Evolutionary conservation across 2,113 vertebrate genomes (phyloP).

Genomic region (Bubalus kerabau): DNA sequence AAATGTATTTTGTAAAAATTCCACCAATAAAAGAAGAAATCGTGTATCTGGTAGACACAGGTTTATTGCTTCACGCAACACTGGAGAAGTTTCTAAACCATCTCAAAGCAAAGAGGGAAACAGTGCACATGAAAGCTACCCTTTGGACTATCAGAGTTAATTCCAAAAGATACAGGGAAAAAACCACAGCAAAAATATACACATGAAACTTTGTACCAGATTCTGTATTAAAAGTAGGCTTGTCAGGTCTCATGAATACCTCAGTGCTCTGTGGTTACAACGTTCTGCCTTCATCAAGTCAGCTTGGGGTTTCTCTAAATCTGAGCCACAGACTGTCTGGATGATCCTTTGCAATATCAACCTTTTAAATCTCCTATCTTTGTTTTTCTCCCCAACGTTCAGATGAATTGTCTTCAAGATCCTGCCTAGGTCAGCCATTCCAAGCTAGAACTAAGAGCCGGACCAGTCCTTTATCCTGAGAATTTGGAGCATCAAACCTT

Average conservation of each 20-base stretch:
- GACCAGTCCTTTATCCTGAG: background rate
- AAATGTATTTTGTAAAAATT: constrained; percentile 65
- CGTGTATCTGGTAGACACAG: background rate
- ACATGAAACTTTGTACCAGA: constrained; percentile 72
- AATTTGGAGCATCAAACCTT: background rate
- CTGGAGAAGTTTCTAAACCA: background rate
- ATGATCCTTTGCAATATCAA: background rate
- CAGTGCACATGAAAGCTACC: background rate
- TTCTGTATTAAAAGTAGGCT: constrained; percentile 77
- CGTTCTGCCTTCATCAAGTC: background rate
- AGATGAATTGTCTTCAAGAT: background rate
- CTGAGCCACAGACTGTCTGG: background rate
- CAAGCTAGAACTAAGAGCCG: background rate
- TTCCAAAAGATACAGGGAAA: background rate
- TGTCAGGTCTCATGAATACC: constrained; percentile 76
- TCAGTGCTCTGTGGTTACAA: background rate
- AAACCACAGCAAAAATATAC: background rate
- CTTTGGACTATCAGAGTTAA: background rate
- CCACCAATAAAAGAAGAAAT: background rate
- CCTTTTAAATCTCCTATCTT: background rate
- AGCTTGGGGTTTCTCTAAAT: constrained; percentile 25
- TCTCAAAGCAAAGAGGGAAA: constrained; percentile 59
- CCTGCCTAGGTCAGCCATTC: background rate
- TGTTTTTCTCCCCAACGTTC: background rate
- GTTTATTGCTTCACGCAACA: background rate